Evolutionary conservation across 2,797 vertebrate species (phyloP).

Genomic region (Pseudomugil tenellus): DNA sequence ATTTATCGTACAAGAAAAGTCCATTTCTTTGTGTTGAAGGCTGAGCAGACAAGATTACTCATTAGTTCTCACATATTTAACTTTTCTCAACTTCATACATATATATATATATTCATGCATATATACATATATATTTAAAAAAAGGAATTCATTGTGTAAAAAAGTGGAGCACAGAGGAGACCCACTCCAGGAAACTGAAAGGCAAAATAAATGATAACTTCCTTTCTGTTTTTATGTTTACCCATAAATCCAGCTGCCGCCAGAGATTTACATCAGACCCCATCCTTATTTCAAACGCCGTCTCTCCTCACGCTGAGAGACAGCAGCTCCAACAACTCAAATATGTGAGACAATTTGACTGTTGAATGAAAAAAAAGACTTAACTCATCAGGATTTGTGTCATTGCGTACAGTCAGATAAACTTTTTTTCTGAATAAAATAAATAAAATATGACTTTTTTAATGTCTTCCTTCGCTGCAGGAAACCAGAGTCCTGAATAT

Average conservation of each 20-base stretch:
- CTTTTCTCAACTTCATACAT: constrained; percentile 16
- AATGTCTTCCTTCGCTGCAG: constrained; percentile 5
- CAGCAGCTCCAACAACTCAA: constrained; percentile 28
- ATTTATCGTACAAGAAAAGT: constrained; percentile 21
- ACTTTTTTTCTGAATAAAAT: constrained; percentile 3
- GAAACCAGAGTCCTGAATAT: constrained; percentile 44
- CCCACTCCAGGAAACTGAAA: constrained; percentile 24
- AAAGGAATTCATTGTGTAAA: not conserved
- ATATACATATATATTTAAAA: too few relatives aligned
- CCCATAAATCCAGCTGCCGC: constrained; percentile 46
- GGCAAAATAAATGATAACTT: constrained; percentile 53
- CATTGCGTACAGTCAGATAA: constrained; percentile 29
- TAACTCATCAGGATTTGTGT: not conserved
- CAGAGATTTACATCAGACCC: constrained; percentile 51
- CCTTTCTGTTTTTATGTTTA: constrained; percentile 50
- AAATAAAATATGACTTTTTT: constrained; percentile 41
- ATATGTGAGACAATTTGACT: constrained; percentile 35
- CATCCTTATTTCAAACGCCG: constrained; percentile 33
- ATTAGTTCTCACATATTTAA: constrained; percentile 3
- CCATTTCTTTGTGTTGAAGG: constrained; percentile 10
- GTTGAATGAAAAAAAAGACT: not conserved
- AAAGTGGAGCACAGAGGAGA: constrained; percentile 21
- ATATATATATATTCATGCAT: too few relatives aligned
- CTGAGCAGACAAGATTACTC: constrained; percentile 11
- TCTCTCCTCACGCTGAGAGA: not conserved